Evolutionary conservation across 92 coral and sea anemone species (phyloP), one percentile per base, ranked within the genome.

Genomic region (Meandrina meandrites): DNA sequence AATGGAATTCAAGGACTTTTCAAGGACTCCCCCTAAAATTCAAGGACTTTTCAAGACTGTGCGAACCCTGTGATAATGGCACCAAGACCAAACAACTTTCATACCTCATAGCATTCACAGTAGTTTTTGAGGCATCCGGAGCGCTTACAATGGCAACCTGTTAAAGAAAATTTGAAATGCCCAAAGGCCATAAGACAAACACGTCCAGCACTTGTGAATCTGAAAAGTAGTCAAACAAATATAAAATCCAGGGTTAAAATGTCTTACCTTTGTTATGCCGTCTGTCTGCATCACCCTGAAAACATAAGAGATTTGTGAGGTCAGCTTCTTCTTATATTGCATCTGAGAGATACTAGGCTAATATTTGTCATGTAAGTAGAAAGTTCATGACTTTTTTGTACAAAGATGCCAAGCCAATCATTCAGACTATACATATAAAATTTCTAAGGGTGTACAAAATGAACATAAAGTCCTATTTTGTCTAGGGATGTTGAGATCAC

Each of bases 31-130:
- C n/a, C n/a, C n/a, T n/a, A n/a, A n/a, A n/a, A n/a, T n/a, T n/a
- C n/a, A n/a, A n/a, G n/a, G n/a, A n/a, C n/a, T n/a, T n/a, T n/a
- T n/a, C n/a, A n/a, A n/a, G n/a, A n/a, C n/a, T n/a, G n/a, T n/a
- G n/a, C n/a, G n/a, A n/a, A n/a, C n/a, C n/a, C n/a, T n/a, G n/a
- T n/a, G n/a, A n/a, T n/a, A n/a, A n/a, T n/a, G n/a, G n/a, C n/a
- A n/a, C 62, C 8, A n/a, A 54, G 21, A 14, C 11, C 13, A 24
- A 50, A 51, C 4, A 21, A 56, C 8, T 50, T 27, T 17, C 85
- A 16, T 87, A 97, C 99, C 98, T 97, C 99, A 58, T 97, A 97
- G 79, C 99, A 97, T 97, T 97, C 99, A 92, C 99, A 97, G 85
- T 97, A 97, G 91, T 97, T 97, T 57, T 97, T 97, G 37, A 97